Percentiles rank a stretch among this genome's conserved stretches.
phyloP scores from a whole-genome alignment of 2,113 vertebrate genomes.

The Ameiurus melas region DNA sequence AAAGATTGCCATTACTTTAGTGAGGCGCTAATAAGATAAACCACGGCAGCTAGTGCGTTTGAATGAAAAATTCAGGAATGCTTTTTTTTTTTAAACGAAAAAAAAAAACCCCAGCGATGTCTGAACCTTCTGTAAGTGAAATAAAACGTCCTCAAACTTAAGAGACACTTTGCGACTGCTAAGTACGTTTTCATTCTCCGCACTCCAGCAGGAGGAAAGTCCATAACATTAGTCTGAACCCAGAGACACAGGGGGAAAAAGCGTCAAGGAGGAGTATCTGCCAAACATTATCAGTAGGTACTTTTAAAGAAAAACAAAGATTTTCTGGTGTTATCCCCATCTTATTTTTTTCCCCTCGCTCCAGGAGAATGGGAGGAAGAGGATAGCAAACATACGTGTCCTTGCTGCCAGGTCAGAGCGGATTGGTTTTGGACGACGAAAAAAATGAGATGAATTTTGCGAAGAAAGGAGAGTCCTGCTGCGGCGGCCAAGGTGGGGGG shows the following conservation, averaged over 20 bases:
- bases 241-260: conserved; percentile 11
- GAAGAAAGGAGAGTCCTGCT: conserved; percentile 12
- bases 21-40: too few species aligned
- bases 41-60: too few species aligned
- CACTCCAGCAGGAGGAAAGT: neutral
- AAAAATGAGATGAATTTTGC: neutral
- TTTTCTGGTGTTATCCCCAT: neutral
- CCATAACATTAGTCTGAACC: conserved; percentile 37
- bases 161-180: neutral
- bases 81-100: too few species aligned
- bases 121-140: neutral
- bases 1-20: too few species aligned
- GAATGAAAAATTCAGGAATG: too few species aligned
- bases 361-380: neutral
- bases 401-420: conserved; percentile 18
- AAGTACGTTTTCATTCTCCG: neutral
- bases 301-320: conserved; percentile 25
- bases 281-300: conserved; percentile 36
- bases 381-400: conserved; percentile 18
- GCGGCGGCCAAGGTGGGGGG: neutral
- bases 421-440: neutral
- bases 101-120: too few species aligned
- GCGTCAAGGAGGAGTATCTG: neutral
- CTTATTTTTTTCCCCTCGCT: neutral
- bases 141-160: neutral